Percentiles rank a stretch among this genome's conserved stretches.
Evolutionary conservation across 92 coral and sea anemone species (phyloP).

Genomic region (Palythoa heliodiscus): DNA sequence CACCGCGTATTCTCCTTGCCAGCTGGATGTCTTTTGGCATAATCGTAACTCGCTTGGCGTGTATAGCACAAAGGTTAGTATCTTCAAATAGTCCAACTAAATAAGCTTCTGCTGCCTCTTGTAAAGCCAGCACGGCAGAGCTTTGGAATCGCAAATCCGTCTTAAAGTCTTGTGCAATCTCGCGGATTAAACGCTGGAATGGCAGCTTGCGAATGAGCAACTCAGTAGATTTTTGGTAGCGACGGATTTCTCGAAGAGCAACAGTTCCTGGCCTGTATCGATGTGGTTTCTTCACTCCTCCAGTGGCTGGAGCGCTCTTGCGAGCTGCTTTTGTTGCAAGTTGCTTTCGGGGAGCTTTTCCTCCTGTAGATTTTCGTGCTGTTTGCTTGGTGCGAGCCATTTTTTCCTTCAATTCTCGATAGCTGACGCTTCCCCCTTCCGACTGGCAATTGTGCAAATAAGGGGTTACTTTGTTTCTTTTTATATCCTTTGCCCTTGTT

Average conservation of each 20-base stretch:
- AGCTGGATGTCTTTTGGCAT: constrained; percentile 50
- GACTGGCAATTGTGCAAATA: background rate
- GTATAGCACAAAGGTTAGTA: constrained; percentile 93
- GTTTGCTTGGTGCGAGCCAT: background rate
- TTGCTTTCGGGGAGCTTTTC: constrained; percentile 97
- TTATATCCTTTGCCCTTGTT: background rate
- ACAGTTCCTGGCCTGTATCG: constrained; percentile 56
- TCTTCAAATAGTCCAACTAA: constrained; percentile 92
- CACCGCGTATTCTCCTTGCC: constrained; percentile 55
- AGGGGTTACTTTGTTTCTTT: background rate
- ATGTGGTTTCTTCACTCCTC: constrained; percentile 95
- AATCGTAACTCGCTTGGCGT: constrained; percentile 33
- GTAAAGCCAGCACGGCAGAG: constrained; percentile 93
- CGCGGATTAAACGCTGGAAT: constrained; percentile 54
- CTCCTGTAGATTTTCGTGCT: constrained; percentile 70
- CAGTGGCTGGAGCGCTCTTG: constrained; percentile 95
- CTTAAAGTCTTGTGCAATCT: constrained; percentile 65
- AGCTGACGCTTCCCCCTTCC: too few species aligned
- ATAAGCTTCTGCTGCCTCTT: constrained; percentile 90
- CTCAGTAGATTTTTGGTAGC: constrained; percentile 57
- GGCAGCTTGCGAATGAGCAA: constrained; percentile 53
- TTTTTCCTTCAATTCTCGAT: background rate
- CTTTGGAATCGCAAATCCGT: constrained; percentile 98
- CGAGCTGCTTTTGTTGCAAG: constrained; percentile 94
- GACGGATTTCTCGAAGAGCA: constrained; percentile 62